Base-by-base conservation (phyloP, 2,888 invertebrate genomes). In the Mimumesa dahlbomi region DNA sequence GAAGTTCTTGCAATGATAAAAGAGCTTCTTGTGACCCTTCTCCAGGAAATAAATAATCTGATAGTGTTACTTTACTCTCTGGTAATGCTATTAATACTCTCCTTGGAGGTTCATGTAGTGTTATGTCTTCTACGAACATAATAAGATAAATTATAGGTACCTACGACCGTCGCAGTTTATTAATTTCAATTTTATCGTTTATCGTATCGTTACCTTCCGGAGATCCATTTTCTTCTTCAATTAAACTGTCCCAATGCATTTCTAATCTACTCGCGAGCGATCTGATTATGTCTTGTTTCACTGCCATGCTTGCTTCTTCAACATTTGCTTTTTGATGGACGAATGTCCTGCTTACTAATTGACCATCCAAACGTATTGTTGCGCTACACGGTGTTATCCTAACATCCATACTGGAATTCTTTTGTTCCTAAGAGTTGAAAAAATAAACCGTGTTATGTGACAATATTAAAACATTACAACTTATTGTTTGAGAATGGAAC, bases 31-130 rank as follows among this genome's bases (percentile, higher is more conserved):
- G 93, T 0, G 94, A 93, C 0, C 95, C 94, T 90, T 98, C 97
- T 0, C 97, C 97, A 19, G 97, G 96, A 87, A 97, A 98, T 56
- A 97, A 90, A 88, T 98, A 98, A 89, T 98, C 97, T 53, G 96
- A 96, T 31, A 97, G 92, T 71, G 94, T 94, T 42, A 97, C 91
- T 68, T 90, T 90, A 25, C 90, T 91, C 18, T 91, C 89, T 1
- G 93, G 92, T 2, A 96, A 90, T n/a, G 93, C 92, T 14, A 96
- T 94, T 62, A 97, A 92, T 0, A 97, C 95, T 70, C 97, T 91
- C 38, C 97, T 92, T 0, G 98, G 98, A 0, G 97, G 96, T 89
- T 97, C 97, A 84, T 97, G 97, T 75, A 96, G 92, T 74, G 96
- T 95, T 52, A 94, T 93, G 77, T 93, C 93, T 85, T 94, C 95